phyloP scores from a whole-genome alignment of 2,888 invertebrate genomes.

The Rotaria socialis region DNA sequence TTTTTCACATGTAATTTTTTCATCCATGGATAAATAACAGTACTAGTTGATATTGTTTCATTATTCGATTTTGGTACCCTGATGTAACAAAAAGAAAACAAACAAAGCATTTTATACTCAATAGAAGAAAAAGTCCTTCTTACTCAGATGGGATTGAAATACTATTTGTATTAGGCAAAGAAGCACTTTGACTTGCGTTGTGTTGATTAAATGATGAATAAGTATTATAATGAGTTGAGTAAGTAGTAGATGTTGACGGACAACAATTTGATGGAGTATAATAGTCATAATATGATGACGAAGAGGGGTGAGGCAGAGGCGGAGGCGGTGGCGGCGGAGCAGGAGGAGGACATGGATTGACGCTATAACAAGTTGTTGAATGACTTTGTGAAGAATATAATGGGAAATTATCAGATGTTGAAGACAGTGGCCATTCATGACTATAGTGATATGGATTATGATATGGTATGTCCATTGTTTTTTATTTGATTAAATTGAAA shows the following conservation, averaged over 20 bases:
- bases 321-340: background rate
- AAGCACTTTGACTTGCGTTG: background rate
- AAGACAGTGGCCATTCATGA: background rate
- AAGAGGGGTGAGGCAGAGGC: background rate
- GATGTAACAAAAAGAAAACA: too few species aligned
- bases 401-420: background rate
- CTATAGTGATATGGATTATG: background rate
- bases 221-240: background rate
- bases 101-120: too few species aligned
- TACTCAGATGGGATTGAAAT: background rate
- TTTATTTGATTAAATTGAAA: background rate
- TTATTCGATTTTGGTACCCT: background rate
- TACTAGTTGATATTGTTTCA: background rate
- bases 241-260: background rate
- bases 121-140: background rate
- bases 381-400: background rate
- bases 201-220: background rate
- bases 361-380: background rate
- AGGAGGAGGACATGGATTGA: background rate
- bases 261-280: background rate
- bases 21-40: slow-evolving; percentile 45
- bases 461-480: background rate
- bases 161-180: background rate
- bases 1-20: slow-evolving; percentile 44
- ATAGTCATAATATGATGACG: background rate